Base-by-base conservation (phyloP, 1,140 invertebrate species). In the Riptortus pedestris region DNA sequence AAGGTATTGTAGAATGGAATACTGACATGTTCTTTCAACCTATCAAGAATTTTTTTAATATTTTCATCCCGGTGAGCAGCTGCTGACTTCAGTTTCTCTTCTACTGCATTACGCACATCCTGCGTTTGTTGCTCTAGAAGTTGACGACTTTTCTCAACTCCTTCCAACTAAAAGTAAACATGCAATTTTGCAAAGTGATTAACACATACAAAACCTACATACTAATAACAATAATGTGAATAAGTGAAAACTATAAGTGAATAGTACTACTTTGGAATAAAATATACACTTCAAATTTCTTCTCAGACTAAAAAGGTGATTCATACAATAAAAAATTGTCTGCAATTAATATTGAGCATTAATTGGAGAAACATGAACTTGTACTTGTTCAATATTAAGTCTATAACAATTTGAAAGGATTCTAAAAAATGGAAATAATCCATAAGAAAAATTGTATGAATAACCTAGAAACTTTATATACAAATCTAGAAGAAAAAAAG, bases 1-100 rank as follows among this genome's bases (percentile, higher is more conserved):
- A n/a, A n/a, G n/a, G n/a, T n/a, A n/a, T n/a, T n/a, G n/a, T n/a
- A n/a, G n/a, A n/a, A n/a, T n/a, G n/a, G 14, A 55, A 55, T 55
- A 83, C 85, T 85, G 74, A 93, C 91, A 77, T 93, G 90, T 74
- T 93, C 88, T 74, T 87, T 88, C 9, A 95, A 82, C 69, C 90
- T 86, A 70, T 90, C 86, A 62, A 91, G 76, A 83, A 93, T 90
- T 74, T 86, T 88, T 76, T 90, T 90, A 58, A 92, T 84, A 73
- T 91, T 88, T 71, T 88, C 87, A 74, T 92, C 88, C 67, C 90
- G 83, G 74, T 91, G 87, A 69, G 85, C 84, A 67, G 88, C 83
- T 68, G 89, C 90, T 62, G 82, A 83, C 74, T 85, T 86, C 74
- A 92, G 76, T 77, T 92, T 93, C 72, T 91, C 87, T 70, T 90